Base-by-base conservation (phyloP, 2,888 invertebrate species). In the Eupithecia centaureata region DNA sequence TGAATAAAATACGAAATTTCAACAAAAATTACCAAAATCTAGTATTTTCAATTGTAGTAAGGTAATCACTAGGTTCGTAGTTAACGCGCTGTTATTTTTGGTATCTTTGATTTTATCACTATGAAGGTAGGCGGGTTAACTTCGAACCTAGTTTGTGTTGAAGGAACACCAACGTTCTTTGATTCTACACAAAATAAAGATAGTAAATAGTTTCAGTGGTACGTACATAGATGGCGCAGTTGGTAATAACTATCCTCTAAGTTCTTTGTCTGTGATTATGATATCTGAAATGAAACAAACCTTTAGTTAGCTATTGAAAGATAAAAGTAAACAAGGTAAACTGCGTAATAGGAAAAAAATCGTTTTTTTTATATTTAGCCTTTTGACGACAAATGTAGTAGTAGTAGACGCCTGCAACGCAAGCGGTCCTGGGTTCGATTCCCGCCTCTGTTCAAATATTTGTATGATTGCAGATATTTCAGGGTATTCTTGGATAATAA, bases 221-320 rank as follows among this genome's bases (percentile, higher is more conserved):
- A 63, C 47, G 25, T 63, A 58, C 58, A 57, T 57, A 62, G 28
- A 63, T 42, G 38, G 60, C 42, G 59, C 35, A 0, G 56, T 18
- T 32, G 54, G n/a, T n/a, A 56, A 28, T 54, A n/a, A 47, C 10
- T 47, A 22, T 47, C 47, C 22, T 47, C 22, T 47, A 3, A 42
- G 5, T n/a, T n/a, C n/a, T 30, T n/a, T 28, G n/a, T 52, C 5
- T 52, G 10, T 15, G 1, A 27, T 28, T 5, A 0, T 27, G 4
- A 12, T 5, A 47, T 10, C 54, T 56, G 54, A 30, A 56, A 56
- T 30, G 10, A 56, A 52, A 56, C n/a, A 52, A 47, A 47, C 1
- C 18, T n/a, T 42, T 18, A 8, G 42, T 18, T 3, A 32, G 1
- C n/a, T n/a, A n/a, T n/a, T n/a, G n/a, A n/a, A n/a, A n/a, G n/a